These are phyloP conservation scores for Machaerirhynchus nigripectus DNA, from an alignment of 2,113 vertebrate genomes.

Conservation along the genomic window DNA sequence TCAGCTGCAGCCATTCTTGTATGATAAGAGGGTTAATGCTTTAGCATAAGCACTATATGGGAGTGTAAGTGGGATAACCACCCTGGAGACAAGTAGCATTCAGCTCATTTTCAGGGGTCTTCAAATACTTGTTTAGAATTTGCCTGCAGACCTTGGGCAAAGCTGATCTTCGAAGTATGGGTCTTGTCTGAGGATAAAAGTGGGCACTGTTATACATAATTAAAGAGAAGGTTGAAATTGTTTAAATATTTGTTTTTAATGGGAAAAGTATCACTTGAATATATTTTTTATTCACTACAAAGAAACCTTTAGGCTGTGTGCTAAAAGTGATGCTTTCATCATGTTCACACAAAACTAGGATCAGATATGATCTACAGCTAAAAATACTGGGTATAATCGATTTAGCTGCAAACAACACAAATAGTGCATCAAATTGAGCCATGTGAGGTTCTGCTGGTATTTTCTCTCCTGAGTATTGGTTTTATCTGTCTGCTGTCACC, in stretches of 20 bases:
- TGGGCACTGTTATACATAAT: neutral
- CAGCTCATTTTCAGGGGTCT: neutral
- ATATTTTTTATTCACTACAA: neutral
- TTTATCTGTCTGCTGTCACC: neutral
- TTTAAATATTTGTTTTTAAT: slow-evolving; percentile 27
- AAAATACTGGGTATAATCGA: neutral
- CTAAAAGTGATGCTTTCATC: neutral
- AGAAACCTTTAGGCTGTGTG: neutral
- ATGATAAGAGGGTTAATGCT: neutral
- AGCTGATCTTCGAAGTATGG: neutral
- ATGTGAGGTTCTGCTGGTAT: neutral
- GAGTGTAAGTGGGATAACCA: neutral
- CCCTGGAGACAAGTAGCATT: neutral
- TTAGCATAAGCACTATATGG: neutral
- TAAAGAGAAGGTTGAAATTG: neutral
- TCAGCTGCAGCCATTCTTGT: neutral
- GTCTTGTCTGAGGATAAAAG: neutral
- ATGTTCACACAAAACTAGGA: neutral
- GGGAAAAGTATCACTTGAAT: neutral
- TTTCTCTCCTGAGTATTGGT: neutral
- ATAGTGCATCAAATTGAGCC: neutral
- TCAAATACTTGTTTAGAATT: slow-evolving; percentile 3
- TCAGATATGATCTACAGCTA: neutral
- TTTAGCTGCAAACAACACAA: neutral
- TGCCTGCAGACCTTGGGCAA: neutral